These are phyloP conservation scores for Forbesichthys papilliferus DNA, from an alignment of 2,113 vertebrate species.

Conservation along the genomic window DNA sequence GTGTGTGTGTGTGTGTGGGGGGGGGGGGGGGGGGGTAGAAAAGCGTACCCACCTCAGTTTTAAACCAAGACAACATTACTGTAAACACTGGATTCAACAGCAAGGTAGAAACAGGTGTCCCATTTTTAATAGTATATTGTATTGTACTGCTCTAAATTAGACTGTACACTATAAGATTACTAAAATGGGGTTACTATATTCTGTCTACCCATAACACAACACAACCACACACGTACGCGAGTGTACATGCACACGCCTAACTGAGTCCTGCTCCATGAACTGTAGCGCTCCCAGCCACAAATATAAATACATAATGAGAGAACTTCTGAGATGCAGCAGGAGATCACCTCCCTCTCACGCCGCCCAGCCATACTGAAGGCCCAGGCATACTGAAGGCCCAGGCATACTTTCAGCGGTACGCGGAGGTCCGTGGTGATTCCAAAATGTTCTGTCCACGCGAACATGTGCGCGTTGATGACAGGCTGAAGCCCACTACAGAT, in stretches of 20 bases:
- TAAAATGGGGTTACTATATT: too few relatives aligned
- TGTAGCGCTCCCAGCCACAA: conserved; percentile 43
- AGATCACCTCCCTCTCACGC: not conserved
- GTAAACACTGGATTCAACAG: too few relatives aligned
- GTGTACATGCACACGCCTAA: conserved; percentile 4
- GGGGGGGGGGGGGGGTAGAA: not conserved
- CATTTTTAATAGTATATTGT: not conserved
- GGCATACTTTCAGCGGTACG: not conserved
- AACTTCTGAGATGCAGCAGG: conserved; percentile 36
- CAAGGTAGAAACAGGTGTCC: too few relatives aligned
- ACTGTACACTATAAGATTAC: too few relatives aligned
- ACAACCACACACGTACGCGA: conserved; percentile 1
- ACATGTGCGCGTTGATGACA: not conserved
- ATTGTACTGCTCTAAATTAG: too few relatives aligned
- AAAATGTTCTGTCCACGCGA: too few relatives aligned
- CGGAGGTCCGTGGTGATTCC: too few relatives aligned
- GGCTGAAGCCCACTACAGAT: too few relatives aligned
- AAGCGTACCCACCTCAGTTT: too few relatives aligned
- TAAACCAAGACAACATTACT: too few relatives aligned
- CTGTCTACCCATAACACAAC: not conserved
- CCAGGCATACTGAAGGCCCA: conserved; percentile 13
- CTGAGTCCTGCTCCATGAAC: conserved; percentile 28
- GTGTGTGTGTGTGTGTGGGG: too few relatives aligned
- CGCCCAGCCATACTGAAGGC: conserved; percentile 3
- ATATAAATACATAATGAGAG: conserved; percentile 60